These are phyloP conservation scores for Gymnorhina tibicen DNA, from an alignment of 2,113 vertebrate species.

Conservation along the genomic window DNA sequence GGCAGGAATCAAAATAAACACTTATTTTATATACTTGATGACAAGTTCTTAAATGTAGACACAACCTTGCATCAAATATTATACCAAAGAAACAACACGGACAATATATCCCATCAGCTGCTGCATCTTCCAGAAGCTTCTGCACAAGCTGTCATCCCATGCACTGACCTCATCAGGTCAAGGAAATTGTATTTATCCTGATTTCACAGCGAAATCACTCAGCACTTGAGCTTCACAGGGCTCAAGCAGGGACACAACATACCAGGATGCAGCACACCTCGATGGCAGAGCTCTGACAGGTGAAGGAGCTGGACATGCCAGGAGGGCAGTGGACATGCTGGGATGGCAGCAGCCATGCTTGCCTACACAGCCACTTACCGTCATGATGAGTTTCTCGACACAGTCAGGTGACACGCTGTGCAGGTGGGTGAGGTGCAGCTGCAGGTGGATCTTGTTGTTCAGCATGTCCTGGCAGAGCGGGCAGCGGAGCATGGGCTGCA, in stretches of 20 bases:
- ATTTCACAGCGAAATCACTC: background rate
- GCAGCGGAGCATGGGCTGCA: conserved; percentile 96
- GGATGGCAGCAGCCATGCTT: background rate
- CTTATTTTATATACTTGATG: background rate
- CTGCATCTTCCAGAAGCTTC: background rate
- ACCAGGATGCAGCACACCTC: background rate
- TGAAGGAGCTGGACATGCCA: background rate
- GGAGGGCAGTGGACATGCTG: background rate
- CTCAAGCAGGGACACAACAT: background rate
- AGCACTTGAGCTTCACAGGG: background rate
- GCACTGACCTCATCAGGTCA: background rate
- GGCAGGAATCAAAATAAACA: background rate
- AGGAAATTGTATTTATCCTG: background rate
- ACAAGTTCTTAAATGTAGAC: background rate
- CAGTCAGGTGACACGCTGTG: conserved; percentile 98
- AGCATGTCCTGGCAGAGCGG: conserved; percentile 98
- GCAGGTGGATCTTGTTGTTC: conserved; percentile 98
- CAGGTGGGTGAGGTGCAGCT: conserved; percentile 98
- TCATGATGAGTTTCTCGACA: conserved; percentile 95
- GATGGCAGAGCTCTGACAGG: background rate
- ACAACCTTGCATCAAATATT: background rate
- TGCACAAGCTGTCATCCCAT: background rate
- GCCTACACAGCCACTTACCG: conserved; percentile 72
- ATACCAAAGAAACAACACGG: background rate
- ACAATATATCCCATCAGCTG: background rate